phyloP scores from a whole-genome alignment of 2,888 invertebrate species.

The Hyalella azteca region DNA sequence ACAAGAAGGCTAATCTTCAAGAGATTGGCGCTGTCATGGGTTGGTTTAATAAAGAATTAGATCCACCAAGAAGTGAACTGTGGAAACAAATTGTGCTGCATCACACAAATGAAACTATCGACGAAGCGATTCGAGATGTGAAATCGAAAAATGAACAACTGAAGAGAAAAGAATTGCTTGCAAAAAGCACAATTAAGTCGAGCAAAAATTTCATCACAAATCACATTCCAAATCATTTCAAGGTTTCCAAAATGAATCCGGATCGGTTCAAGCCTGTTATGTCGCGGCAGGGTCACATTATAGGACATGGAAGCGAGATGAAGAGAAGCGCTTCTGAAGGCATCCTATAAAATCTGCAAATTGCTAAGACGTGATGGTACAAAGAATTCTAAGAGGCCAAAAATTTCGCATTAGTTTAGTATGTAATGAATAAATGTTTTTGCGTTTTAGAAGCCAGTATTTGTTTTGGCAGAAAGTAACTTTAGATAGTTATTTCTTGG shows the following conservation, averaged over 20 bases:
- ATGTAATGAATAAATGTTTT: too few relatives aligned
- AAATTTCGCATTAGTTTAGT: too few relatives aligned
- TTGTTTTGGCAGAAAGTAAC: too few relatives aligned
- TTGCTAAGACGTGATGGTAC: too few relatives aligned
- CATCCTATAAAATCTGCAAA: too few relatives aligned
- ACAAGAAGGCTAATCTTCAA: background rate
- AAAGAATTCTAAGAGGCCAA: too few relatives aligned
- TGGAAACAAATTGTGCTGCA: background rate
- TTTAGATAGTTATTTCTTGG: too few relatives aligned
- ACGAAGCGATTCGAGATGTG: background rate
- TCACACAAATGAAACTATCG: background rate
- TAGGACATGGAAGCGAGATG: background rate
- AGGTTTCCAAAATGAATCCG: too few relatives aligned
- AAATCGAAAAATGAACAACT: background rate
- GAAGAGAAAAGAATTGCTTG: background rate
- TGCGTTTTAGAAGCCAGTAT: too few relatives aligned
- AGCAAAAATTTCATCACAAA: background rate
- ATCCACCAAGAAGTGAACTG: background rate
- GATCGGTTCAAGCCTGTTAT: background rate
- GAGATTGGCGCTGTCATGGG: slow-evolving; percentile 1
- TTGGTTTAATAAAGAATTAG: background rate
- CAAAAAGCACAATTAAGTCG: background rate
- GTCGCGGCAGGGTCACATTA: background rate
- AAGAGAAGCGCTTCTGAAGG: background rate
- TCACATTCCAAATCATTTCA: background rate